These are phyloP conservation scores for Labroides dimidiatus DNA, from an alignment of 2,797 vertebrate species.

Conservation along the genomic window DNA sequence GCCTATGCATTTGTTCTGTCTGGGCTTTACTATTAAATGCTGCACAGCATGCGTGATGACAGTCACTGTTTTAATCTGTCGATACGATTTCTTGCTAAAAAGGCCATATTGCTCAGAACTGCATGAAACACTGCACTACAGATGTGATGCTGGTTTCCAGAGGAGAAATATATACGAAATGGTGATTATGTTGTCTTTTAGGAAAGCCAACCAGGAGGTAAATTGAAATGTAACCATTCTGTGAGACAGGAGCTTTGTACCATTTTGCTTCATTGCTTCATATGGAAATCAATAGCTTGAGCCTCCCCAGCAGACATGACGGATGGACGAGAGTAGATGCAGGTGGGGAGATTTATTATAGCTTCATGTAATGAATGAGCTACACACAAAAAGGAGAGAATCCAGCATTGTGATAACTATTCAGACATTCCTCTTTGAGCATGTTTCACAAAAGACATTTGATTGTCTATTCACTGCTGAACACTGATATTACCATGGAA, in stretches of 20 bases:
- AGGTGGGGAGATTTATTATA: conserved; percentile 21
- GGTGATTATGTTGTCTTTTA: conserved; percentile 17
- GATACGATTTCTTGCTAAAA: not conserved
- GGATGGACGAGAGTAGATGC: conserved; percentile 18
- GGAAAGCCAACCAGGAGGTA: conserved; percentile 3
- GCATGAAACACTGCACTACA: not conserved
- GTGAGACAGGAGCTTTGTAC: conserved; percentile 37
- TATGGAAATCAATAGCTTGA: conserved; percentile 41
- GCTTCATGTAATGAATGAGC: conserved; percentile 13
- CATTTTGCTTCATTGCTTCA: conserved; percentile 33
- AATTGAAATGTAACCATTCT: conserved; percentile 33
- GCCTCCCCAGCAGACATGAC: conserved; percentile 24
- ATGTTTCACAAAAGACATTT: conserved; percentile 14
- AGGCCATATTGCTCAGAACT: conserved; percentile 1
- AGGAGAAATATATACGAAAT: conserved; percentile 18
- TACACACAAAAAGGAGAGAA: conserved; percentile 15
- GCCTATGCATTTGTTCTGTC: too few species aligned
- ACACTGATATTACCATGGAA: conserved; percentile 4
- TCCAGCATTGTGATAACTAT: conserved; percentile 15
- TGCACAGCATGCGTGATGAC: not conserved
- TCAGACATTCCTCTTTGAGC: conserved; percentile 15
- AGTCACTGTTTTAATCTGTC: too few species aligned
- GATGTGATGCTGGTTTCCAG: not conserved
- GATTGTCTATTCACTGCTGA: conserved; percentile 35
- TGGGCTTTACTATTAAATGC: not conserved